Base-by-base conservation (phyloP, 2,113 vertebrate genomes). In the Progne subis region DNA sequence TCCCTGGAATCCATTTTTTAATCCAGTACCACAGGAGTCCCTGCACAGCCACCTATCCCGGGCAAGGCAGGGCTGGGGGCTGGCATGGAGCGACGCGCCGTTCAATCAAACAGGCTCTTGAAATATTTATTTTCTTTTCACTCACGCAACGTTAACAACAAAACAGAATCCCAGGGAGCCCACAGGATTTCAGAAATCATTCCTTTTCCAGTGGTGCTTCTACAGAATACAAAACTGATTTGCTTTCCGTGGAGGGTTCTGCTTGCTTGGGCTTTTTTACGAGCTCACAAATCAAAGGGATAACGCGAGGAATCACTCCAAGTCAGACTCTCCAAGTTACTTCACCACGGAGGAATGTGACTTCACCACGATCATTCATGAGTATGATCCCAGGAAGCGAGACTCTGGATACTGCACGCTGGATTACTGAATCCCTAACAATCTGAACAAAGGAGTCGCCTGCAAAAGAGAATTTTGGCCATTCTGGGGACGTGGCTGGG, bases 111-210 rank as follows among this genome's bases (percentile, higher is more conserved):
- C 9, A 96, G 94, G 96, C 93, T 96, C 96, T 76, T 60, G 95
- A 97, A 97, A 95, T 95, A 95, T 98, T 98, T 98, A 97, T 98
- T 98, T 79, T 69, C 64, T 79, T 89, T 39, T 92, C 96, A 96
- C 96, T 96, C 97, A 95, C 95, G 95, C 97, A 86, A 68, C n/a
- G 57, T 52, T 57, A 63, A 90, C 70, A 88, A 64, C 60, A 94
- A 95, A 90, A 92, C 46, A 94, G 52, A 89, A 91, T 92, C 87
- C 97, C 39, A 63, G 81, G 95, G 86, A 96, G 82, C 71, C 53
- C 91, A 65, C 47, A 65, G 96, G 82, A 86, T 75, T 95, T 74
- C 41, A 68, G 82, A 49, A 77, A 52, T 46, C 20, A 8, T 47
- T 86, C 39, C 1, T 61, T 49, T 67, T 39, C 77, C 89, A 74